These are phyloP conservation scores for Barbus barbus DNA, from an alignment of 2,113 vertebrate genomes.

Conservation along the genomic window DNA sequence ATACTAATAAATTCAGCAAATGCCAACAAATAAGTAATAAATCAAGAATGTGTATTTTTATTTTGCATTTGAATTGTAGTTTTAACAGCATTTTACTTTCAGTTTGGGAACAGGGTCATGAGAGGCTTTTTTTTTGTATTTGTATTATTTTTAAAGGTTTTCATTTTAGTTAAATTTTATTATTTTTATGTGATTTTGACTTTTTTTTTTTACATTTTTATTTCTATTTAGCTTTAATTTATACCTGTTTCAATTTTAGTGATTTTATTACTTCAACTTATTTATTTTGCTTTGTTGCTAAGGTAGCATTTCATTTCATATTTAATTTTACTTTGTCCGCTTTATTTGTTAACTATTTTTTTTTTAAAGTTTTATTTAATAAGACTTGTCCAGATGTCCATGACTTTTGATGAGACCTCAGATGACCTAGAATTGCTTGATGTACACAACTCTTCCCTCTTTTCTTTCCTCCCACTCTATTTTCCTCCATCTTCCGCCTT, in stretches of 20 bases:
- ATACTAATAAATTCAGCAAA: conserved; percentile 58
- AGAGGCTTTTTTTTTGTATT: neutral
- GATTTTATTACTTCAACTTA: neutral
- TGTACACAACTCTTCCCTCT: neutral
- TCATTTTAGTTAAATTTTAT: neutral
- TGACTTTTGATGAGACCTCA: conserved; percentile 1
- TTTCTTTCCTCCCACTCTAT: neutral
- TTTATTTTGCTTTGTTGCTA: neutral
- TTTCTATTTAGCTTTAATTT: neutral
- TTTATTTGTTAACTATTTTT: neutral
- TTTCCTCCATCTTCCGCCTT: neutral
- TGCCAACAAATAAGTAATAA: conserved; percentile 47
- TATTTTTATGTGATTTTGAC: neutral
- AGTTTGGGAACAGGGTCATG: neutral
- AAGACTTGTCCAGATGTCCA: neutral
- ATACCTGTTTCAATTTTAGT: neutral
- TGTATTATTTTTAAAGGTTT: neutral
- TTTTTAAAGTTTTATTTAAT: neutral
- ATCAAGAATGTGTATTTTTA: conserved; percentile 20
- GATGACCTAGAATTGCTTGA: conserved; percentile 15
- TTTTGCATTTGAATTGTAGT: neutral
- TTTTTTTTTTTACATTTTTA: neutral
- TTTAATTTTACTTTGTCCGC: neutral
- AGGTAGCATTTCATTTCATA: neutral
- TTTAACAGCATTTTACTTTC: neutral